phyloP scores from a whole-genome alignment of 2,113 vertebrate species.

The Chauna torquata region DNA sequence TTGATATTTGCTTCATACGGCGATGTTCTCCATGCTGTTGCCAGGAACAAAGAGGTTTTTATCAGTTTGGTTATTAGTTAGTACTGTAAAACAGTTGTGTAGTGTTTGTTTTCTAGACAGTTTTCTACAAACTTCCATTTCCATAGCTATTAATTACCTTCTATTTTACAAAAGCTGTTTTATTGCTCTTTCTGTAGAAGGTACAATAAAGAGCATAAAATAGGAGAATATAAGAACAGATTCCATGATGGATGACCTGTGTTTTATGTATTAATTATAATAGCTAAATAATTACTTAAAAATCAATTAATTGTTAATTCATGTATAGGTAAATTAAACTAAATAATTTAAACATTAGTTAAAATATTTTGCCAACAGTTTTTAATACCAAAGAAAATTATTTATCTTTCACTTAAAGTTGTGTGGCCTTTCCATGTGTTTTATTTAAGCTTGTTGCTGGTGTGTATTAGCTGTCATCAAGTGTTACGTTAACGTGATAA shows the following conservation, averaged over 20 bases:
- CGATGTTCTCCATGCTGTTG: constrained; percentile 84
- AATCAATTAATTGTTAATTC: background rate
- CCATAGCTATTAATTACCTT: rapidly evolving
- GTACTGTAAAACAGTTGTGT: background rate
- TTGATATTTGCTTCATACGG: constrained; percentile 88
- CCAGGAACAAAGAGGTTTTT: constrained; percentile 87
- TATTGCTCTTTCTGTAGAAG: background rate
- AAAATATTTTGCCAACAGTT: background rate
- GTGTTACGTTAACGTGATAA: background rate
- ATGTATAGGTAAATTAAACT: rapidly evolving
- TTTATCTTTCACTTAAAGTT: background rate
- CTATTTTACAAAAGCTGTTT: background rate
- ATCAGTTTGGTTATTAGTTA: background rate
- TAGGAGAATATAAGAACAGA: background rate
- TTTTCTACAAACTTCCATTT: background rate
- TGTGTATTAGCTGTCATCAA: background rate
- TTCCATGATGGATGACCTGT: background rate
- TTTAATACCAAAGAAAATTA: background rate
- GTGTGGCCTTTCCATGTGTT: background rate
- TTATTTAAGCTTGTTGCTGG: background rate
- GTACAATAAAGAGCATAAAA: background rate
- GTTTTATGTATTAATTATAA: background rate
- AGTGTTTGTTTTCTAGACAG: background rate
- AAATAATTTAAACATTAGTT: background rate
- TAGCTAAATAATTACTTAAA: background rate